Conservation (phyloP, 1,140 invertebrate species). For the Stegodyphus dumicola region DNA sequence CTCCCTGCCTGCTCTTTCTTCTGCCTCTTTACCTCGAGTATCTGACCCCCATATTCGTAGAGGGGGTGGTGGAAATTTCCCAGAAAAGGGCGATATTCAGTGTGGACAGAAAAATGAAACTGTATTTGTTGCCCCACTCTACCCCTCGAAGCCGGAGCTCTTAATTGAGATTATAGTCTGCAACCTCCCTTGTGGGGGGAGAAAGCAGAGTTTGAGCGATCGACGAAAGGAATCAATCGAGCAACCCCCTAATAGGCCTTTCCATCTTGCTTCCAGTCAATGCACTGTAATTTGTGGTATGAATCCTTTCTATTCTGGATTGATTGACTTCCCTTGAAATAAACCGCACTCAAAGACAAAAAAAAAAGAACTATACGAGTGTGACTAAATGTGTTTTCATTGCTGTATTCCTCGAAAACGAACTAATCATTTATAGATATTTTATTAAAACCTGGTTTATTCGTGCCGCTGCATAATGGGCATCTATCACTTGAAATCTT, state of each 20-base stretch:
- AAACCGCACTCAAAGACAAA: too few relatives aligned
- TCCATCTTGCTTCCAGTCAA: neutral
- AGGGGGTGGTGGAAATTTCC: neutral
- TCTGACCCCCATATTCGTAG: constrained; percentile 24
- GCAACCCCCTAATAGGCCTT: constrained; percentile 27
- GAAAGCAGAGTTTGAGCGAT: constrained; percentile 45
- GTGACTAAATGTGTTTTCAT: too few relatives aligned
- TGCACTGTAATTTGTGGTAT: neutral
- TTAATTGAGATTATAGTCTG: constrained; percentile 55
- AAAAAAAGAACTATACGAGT: too few relatives aligned
- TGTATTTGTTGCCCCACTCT: neutral
- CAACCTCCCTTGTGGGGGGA: neutral
- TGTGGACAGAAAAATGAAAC: neutral
- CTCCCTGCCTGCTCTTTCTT: too few relatives aligned
- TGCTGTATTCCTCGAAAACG: too few relatives aligned
- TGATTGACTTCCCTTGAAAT: too few relatives aligned
- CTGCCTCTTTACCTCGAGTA: neutral
- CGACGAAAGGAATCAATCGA: constrained; percentile 37
- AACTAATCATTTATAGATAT: too few relatives aligned
- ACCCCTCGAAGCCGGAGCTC: constrained; percentile 6
- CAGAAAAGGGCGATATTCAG: neutral
- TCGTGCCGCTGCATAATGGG: too few relatives aligned
- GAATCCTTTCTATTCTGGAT: too few relatives aligned
- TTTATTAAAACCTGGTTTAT: too few relatives aligned
- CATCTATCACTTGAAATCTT: too few relatives aligned